Conservation (phyloP, 2,888 invertebrate species). For the Arge pagana region DNA sequence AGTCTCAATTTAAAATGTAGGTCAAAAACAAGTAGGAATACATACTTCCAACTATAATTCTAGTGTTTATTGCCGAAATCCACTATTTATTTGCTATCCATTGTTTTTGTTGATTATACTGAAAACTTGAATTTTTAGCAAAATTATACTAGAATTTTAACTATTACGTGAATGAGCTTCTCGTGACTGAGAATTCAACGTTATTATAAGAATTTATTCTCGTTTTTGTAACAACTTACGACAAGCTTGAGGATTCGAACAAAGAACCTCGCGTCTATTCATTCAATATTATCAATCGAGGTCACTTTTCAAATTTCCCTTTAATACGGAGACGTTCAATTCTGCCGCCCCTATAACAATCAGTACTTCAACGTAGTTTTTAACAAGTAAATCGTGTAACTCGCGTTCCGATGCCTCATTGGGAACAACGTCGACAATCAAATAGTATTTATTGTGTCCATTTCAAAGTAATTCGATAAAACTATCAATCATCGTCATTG, state of each 20-base stretch:
- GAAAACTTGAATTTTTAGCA: constrained; percentile 17
- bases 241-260: constrained; percentile 5
- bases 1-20: background rate
- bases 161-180: constrained; percentile 19
- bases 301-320: too few species aligned
- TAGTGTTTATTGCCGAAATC: constrained; percentile 13
- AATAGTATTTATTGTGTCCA: constrained; percentile 8
- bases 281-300: too few species aligned
- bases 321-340: constrained; percentile 9
- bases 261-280: constrained; percentile 9
- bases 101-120: constrained; percentile 19
- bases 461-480: constrained; percentile 13
- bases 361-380: constrained; percentile 14
- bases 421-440: constrained; percentile 6
- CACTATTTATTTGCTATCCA: constrained; percentile 4
- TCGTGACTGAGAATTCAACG: constrained; percentile 1
- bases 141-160: constrained; percentile 26
- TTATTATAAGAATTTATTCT: background rate
- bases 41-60: background rate
- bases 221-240: constrained; percentile 5
- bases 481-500: constrained; percentile 41
- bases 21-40: background rate
- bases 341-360: constrained; percentile 16
- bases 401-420: constrained; percentile 6
- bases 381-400: constrained; percentile 12